These are phyloP conservation scores for Sphaeramia orbicularis DNA, from an alignment of 2,797 vertebrate species.

Conservation along the genomic window DNA sequence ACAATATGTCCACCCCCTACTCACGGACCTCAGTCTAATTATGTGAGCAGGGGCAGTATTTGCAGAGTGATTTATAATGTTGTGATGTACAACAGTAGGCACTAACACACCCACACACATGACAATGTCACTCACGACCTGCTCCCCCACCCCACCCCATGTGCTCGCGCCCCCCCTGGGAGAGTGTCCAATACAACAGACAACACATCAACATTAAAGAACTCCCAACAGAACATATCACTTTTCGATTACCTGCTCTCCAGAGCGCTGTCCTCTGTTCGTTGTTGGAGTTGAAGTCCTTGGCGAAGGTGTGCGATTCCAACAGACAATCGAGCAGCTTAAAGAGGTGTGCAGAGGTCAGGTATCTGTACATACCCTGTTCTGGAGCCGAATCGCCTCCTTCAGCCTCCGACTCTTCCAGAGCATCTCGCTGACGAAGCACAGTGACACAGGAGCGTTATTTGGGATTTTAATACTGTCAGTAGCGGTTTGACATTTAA, in stretches of 20 bases:
- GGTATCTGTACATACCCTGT: constrained; percentile 94
- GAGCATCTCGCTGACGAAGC: constrained; percentile 85
- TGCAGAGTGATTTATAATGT: no score
- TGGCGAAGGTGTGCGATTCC: constrained; percentile 96
- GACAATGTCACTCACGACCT: no score
- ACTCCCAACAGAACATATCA: neutral
- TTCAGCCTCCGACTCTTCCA: constrained; percentile 87
- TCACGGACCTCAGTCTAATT: no score
- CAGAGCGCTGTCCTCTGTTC: constrained; percentile 96
- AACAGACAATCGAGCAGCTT: constrained; percentile 96
- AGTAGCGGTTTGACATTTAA: neutral
- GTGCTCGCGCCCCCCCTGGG: no score
- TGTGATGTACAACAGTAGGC: no score
- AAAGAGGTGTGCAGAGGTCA: constrained; percentile 95
- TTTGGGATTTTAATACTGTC: neutral
- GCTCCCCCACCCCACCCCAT: no score
- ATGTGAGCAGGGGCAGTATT: no score
- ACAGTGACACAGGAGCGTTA: neutral
- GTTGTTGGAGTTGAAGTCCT: constrained; percentile 97
- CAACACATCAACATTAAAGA: no score
- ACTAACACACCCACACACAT: no score
- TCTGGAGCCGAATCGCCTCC: constrained; percentile 76
- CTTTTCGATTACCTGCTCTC: constrained; percentile 89
- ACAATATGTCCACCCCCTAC: no score
- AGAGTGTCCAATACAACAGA: no score